Percentiles rank a stretch among this genome's conserved stretches.
phyloP scores from a whole-genome alignment of 2,113 vertebrate species.

The Carassius gibelio region DNA sequence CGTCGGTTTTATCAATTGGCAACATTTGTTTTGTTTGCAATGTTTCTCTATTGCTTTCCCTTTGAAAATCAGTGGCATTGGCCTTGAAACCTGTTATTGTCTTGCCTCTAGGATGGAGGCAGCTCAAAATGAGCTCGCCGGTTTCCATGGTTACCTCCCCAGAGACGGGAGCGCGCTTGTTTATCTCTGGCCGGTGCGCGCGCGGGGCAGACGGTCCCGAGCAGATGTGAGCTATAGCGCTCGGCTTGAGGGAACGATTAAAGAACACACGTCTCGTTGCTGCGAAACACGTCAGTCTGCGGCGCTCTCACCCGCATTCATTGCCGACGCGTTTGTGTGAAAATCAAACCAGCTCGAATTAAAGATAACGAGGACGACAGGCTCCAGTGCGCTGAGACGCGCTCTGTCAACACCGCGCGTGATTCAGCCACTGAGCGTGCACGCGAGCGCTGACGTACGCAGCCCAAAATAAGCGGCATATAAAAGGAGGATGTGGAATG shows the following conservation, averaged over 20 bases:
- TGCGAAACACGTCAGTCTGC: neutral
- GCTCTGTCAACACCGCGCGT: slow-evolving; percentile 29
- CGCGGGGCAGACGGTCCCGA: slow-evolving; percentile 60
- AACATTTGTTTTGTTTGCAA: slow-evolving; percentile 9
- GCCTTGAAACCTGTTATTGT: slow-evolving; percentile 80
- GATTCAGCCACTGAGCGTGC: slow-evolving; percentile 1
- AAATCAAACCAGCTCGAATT: neutral
- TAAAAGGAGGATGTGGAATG: slow-evolving; percentile 66
- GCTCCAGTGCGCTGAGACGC: neutral
- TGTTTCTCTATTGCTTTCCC: slow-evolving; percentile 11
- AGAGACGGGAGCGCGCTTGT: slow-evolving; percentile 76
- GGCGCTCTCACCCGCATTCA: neutral
- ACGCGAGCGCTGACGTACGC: slow-evolving; percentile 40
- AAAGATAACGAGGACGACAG: slow-evolving; percentile 8
- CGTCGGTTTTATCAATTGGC: slow-evolving; percentile 11
- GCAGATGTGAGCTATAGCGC: slow-evolving; percentile 65
- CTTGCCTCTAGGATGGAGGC: slow-evolving; percentile 75
- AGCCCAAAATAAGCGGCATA: slow-evolving; percentile 58
- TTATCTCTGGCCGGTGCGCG: slow-evolving; percentile 75
- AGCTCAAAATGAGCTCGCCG: slow-evolving; percentile 68
- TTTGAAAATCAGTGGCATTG: slow-evolving; percentile 69
- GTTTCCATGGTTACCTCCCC: slow-evolving; percentile 78
- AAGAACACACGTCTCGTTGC: slow-evolving; percentile 30
- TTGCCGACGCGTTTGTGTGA: too few relatives aligned
- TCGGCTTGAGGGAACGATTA: slow-evolving; percentile 48